Percentiles rank a stretch among this genome's conserved stretches.
These are phyloP conservation scores for Hippocampus guttulatus DNA, from an alignment of 2,113 vertebrate genomes.

Conservation along the genomic window DNA sequence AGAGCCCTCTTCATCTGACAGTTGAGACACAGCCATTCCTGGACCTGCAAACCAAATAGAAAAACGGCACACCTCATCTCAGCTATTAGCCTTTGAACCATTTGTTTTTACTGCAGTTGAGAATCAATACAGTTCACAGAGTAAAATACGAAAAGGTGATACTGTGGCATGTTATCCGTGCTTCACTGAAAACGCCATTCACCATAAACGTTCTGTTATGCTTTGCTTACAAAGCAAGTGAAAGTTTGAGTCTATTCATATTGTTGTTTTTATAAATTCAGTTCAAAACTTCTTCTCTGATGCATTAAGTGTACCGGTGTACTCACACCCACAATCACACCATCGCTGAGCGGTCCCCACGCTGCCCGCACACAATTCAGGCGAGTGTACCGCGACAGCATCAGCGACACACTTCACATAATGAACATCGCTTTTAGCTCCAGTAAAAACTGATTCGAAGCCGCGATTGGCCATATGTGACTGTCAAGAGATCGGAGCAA, in stretches of 20 bases:
- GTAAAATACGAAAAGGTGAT: neutral
- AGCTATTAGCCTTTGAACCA: neutral
- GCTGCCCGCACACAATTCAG: too few relatives aligned
- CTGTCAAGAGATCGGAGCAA: slow-evolving; percentile 31
- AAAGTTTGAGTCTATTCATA: neutral
- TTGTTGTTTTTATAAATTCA: neutral
- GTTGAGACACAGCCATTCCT: slow-evolving; percentile 98
- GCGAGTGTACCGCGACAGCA: too few relatives aligned
- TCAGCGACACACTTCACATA: slow-evolving; percentile 8
- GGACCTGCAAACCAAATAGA: slow-evolving; percentile 75
- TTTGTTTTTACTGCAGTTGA: neutral
- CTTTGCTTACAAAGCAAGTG: neutral
- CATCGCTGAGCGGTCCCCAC: too few relatives aligned
- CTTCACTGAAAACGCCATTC: neutral
- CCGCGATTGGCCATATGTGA: slow-evolving; percentile 38
- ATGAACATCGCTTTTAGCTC: slow-evolving; percentile 5
- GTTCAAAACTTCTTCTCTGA: neutral
- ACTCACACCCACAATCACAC: too few relatives aligned
- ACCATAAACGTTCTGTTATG: neutral
- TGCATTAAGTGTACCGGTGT: neutral
- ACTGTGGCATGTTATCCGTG: neutral
- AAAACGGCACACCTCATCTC: neutral
- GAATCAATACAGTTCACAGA: neutral
- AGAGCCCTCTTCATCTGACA: slow-evolving; percentile 98
- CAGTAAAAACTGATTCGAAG: slow-evolving; percentile 3